phyloP scores from a whole-genome alignment of 1,140 invertebrate species.

The Musca vetustissima region DNA sequence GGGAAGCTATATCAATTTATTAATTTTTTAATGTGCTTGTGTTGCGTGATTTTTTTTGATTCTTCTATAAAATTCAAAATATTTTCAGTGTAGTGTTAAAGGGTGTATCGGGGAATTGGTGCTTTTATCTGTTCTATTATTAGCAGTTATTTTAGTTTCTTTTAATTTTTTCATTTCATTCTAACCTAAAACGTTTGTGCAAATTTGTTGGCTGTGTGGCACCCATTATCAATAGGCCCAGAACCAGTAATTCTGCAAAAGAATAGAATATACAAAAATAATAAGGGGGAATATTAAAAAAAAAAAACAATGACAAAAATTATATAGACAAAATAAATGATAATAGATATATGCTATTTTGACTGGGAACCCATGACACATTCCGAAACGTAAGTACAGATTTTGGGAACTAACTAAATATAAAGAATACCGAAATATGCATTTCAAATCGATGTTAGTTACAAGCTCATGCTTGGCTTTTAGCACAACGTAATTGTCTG shows the following conservation, averaged over 20 bases:
- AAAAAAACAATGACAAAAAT: not conserved
- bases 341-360: not conserved
- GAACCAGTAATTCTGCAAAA: slow-evolving; percentile 39
- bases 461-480: too few species aligned
- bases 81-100: too few species aligned
- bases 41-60: not conserved
- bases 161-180: slow-evolving; percentile 6
- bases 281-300: not conserved
- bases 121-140: too few species aligned
- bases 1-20: too few species aligned
- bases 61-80: too few species aligned
- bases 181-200: slow-evolving; percentile 48
- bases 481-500: too few species aligned
- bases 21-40: not conserved
- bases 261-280: not conserved
- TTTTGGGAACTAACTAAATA: too few species aligned
- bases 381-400: too few species aligned
- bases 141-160: not conserved
- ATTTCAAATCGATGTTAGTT: too few species aligned
- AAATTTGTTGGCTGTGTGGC: slow-evolving; percentile 48
- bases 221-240: slow-evolving; percentile 51
- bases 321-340: not conserved
- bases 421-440: too few species aligned
- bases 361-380: too few species aligned
- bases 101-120: too few species aligned